Conservation (phyloP, 2,797 vertebrate genomes). For the Lithobates pipiens region DNA sequence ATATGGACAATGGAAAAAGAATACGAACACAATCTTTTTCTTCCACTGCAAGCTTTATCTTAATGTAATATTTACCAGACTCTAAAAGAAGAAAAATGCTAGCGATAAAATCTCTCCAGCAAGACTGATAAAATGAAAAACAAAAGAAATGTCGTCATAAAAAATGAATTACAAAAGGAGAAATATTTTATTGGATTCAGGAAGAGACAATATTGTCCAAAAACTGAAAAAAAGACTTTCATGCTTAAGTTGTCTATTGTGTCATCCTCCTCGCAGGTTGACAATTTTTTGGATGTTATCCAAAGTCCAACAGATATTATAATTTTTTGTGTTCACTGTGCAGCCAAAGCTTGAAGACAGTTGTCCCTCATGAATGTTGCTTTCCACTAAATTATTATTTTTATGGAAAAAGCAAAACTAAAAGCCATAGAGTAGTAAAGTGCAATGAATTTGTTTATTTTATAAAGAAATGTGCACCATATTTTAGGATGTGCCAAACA, state of each 20-base stretch:
- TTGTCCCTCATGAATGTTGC: constrained; percentile 7
- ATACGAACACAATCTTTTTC: not conserved
- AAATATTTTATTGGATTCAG: constrained; percentile 1
- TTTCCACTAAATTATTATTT: not conserved
- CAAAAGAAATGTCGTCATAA: constrained; percentile 4
- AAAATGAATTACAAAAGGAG: constrained; percentile 10
- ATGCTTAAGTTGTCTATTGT: not conserved
- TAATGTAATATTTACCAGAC: constrained; percentile 8
- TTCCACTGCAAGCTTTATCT: constrained; percentile 26
- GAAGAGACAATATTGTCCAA: constrained; percentile 11
- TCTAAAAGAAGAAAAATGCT: constrained; percentile 1
- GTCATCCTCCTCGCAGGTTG: not conserved
- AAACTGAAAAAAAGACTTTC: constrained; percentile 7
- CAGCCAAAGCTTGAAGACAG: not conserved
- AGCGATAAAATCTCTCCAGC: constrained; percentile 31
- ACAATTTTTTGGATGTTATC: constrained; percentile 15
- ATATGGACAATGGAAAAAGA: constrained; percentile 11
- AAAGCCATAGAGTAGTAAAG: not conserved
- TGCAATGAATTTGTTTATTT: not conserved
- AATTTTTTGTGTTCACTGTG: constrained; percentile 26
- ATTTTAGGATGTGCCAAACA: constrained; percentile 11
- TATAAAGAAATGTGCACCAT: not conserved
- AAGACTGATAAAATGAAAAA: constrained; percentile 30
- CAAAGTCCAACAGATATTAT: constrained; percentile 3
- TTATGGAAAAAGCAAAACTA: not conserved